A percentile compares a stretch with the other conserved stretches of the same genome.
phyloP scores from a whole-genome alignment of 2,797 vertebrate species.

The Falco columbarius region DNA sequence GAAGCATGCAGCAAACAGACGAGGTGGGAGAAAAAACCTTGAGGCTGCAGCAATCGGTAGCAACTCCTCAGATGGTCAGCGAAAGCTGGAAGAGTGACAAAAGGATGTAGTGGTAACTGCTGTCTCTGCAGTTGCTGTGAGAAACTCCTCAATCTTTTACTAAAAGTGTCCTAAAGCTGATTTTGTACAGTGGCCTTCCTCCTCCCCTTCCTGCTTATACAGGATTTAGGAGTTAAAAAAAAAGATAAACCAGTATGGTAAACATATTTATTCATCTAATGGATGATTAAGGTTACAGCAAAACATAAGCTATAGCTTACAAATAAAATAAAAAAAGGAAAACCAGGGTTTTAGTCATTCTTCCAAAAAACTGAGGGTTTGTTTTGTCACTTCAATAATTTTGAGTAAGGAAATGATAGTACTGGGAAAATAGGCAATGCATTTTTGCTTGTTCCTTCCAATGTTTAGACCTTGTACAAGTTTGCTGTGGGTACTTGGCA shows the following conservation, averaged over 20 bases:
- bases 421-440: not conserved
- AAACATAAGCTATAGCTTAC: not conserved
- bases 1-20: rapidly evolving
- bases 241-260: not conserved
- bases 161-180: not conserved
- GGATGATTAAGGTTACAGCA: not conserved
- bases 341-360: not conserved
- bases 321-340: not conserved
- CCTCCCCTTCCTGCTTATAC: not conserved
- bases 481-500: not conserved
- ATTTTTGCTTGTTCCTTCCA: not conserved
- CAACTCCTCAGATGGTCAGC: rapidly evolving
- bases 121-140: rapidly evolving
- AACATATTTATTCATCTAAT: not conserved
- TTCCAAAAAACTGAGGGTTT: not conserved
- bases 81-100: not conserved
- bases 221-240: not conserved
- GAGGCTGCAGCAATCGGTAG: rapidly evolving
- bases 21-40: rapidly evolving
- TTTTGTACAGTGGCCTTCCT: not conserved
- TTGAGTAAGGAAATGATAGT: not conserved
- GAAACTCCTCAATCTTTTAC: rapidly evolving
- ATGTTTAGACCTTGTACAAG: not conserved
- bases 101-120: rapidly evolving
- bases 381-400: not conserved